phyloP scores from a whole-genome alignment of 2,797 vertebrate species.

The Acanthurus leucopareius region DNA sequence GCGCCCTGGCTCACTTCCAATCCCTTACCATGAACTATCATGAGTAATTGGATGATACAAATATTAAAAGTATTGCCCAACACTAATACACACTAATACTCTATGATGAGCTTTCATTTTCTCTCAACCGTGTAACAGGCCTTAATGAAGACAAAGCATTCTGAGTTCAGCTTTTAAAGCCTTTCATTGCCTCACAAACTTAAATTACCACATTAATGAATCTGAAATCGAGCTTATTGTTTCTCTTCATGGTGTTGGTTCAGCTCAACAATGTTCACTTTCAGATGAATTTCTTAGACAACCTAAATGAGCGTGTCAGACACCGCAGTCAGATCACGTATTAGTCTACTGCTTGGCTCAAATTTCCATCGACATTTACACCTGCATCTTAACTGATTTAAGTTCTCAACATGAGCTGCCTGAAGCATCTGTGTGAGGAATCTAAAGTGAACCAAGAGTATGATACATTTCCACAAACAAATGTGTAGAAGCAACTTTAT shows the following conservation, averaged over 20 bases:
- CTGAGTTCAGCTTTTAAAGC: not conserved
- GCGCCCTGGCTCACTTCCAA: too few relatives aligned
- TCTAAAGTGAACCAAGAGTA: not conserved
- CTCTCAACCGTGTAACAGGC: not conserved
- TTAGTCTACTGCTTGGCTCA: not conserved
- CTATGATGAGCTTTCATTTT: slow-evolving; percentile 16
- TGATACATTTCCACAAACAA: too few relatives aligned
- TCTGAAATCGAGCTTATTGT: slow-evolving; percentile 20
- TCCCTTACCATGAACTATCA: too few relatives aligned
- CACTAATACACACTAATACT: not conserved
- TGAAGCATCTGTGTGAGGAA: slow-evolving; percentile 10
- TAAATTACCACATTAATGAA: slow-evolving; percentile 14
- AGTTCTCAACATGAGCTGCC: slow-evolving; percentile 1
- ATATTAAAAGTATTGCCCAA: too few relatives aligned
- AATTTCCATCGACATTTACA: slow-evolving; percentile 2
- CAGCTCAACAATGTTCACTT: slow-evolving; percentile 13
- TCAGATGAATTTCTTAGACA: slow-evolving; percentile 1
- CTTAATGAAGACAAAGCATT: slow-evolving; percentile 25
- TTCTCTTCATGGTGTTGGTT: not conserved
- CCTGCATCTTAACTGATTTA: not conserved
- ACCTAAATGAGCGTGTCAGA: not conserved
- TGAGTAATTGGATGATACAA: too few relatives aligned
- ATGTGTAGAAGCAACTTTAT: too few relatives aligned
- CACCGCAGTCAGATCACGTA: not conserved
- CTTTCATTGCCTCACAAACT: not conserved